phyloP scores from a whole-genome alignment of 1,140 invertebrate species.

The Schlechtendalia chinensis region DNA sequence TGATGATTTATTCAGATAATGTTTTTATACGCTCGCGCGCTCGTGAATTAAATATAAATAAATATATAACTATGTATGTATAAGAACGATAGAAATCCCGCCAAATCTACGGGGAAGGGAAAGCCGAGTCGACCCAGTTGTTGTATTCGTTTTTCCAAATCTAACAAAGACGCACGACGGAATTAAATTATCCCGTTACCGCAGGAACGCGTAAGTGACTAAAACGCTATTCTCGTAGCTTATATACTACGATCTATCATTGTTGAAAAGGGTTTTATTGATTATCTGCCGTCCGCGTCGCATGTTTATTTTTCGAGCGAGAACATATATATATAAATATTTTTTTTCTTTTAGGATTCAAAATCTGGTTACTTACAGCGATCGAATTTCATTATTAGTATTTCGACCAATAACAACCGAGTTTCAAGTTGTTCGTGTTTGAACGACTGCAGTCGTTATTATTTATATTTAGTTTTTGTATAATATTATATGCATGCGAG shows the following conservation, averaged over 20 bases:
- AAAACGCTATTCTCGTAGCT: too few relatives aligned
- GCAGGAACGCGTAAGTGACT: neutral
- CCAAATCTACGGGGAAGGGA: too few relatives aligned
- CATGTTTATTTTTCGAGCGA: slow-evolving; percentile 2
- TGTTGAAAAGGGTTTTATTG: too few relatives aligned
- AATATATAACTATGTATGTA: too few relatives aligned
- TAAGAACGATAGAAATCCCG: too few relatives aligned
- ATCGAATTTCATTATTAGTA: neutral
- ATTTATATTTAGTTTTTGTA: neutral
- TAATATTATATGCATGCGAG: too few relatives aligned
- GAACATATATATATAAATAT: too few relatives aligned
- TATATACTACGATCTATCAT: too few relatives aligned
- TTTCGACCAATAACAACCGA: neutral
- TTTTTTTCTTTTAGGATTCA: neutral
- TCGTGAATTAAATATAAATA: too few relatives aligned
- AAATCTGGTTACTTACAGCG: neutral
- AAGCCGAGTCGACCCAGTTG: too few relatives aligned
- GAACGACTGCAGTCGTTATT: neutral
- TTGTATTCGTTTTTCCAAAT: too few relatives aligned
- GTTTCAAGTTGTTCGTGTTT: slow-evolving; percentile 7
- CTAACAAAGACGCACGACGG: neutral
- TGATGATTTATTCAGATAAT: neutral
- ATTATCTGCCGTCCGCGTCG: neutral
- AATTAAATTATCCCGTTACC: neutral
- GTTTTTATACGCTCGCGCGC: too few relatives aligned